Evolutionary conservation across 1,140 invertebrate genomes (phyloP).

Genomic region (Penaeus japonicus): DNA sequence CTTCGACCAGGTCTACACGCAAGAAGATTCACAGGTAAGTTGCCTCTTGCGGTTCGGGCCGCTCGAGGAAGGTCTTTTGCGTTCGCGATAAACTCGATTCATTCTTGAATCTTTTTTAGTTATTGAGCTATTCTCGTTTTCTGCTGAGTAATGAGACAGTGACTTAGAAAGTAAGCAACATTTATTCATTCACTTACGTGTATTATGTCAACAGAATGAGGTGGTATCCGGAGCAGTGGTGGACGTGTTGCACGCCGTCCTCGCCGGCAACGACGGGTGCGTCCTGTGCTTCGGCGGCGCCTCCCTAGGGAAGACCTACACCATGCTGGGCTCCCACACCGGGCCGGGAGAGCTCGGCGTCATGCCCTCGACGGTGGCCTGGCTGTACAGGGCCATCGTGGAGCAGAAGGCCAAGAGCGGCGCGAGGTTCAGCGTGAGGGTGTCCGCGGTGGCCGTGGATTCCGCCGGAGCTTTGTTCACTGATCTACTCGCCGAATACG

Average conservation of each 20-base stretch:
- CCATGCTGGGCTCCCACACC: constrained; percentile 86
- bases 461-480: constrained; percentile 47
- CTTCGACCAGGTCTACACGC: constrained; percentile 92
- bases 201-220: constrained; percentile 74
- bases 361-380: constrained; percentile 91
- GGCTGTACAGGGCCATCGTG: constrained; percentile 91
- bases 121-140: too few relatives aligned
- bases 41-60: not conserved
- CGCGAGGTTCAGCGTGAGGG: constrained; percentile 85
- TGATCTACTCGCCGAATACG: constrained; percentile 56
- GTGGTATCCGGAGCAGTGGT: constrained; percentile 86
- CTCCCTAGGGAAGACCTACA: constrained; percentile 84
- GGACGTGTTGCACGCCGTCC: constrained; percentile 92
- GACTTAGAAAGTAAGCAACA: not conserved
- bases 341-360: constrained; percentile 79
- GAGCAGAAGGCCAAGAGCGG: constrained; percentile 92
- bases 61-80: too few relatives aligned
- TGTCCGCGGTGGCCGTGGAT: constrained; percentile 88
- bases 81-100: not conserved
- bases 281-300: constrained; percentile 92
- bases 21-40: constrained; percentile 87
- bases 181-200: too few relatives aligned
- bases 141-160: not conserved
- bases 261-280: constrained; percentile 94
- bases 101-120: too few relatives aligned